Conservation (phyloP, 2,113 vertebrate genomes). For the Ceuthmochares aereus region DNA sequence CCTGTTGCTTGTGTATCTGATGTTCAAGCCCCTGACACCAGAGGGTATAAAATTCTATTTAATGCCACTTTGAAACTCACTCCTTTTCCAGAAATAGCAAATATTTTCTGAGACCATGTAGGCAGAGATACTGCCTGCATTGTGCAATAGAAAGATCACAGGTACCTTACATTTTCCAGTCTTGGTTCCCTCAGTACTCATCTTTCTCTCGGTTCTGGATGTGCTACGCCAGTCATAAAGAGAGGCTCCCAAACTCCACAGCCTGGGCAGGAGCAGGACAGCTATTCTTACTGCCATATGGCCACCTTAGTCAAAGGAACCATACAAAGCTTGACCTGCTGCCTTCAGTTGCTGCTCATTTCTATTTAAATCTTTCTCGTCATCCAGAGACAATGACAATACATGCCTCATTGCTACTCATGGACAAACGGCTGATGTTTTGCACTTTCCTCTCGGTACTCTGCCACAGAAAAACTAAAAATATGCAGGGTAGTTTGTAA, state of each 20-base stretch:
- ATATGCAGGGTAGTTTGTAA: neutral
- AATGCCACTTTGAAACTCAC: neutral
- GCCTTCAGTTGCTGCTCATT: neutral
- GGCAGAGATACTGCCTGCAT: neutral
- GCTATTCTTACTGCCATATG: rapidly evolving
- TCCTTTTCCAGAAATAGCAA: neutral
- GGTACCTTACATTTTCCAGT: neutral
- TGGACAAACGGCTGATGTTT: neutral
- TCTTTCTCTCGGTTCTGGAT: neutral
- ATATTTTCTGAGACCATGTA: neutral
- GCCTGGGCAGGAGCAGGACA: neutral
- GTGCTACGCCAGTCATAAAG: neutral
- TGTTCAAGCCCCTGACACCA: neutral
- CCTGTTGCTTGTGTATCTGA: neutral
- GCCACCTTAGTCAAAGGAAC: neutral
- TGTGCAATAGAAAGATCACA: neutral
- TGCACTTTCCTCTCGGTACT: neutral
- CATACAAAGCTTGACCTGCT: neutral
- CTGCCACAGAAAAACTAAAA: neutral
- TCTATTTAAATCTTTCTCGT: neutral
- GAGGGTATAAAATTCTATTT: neutral
- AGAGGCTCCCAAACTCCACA: neutral
- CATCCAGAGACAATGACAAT: neutral
- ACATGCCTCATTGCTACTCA: neutral
- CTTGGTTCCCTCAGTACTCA: neutral